A percentile compares a stretch with the other conserved stretches of the same genome.
These are phyloP conservation scores for Mechanitis mazaeus DNA, from an alignment of 2,888 invertebrate species.

Conservation along the genomic window DNA sequence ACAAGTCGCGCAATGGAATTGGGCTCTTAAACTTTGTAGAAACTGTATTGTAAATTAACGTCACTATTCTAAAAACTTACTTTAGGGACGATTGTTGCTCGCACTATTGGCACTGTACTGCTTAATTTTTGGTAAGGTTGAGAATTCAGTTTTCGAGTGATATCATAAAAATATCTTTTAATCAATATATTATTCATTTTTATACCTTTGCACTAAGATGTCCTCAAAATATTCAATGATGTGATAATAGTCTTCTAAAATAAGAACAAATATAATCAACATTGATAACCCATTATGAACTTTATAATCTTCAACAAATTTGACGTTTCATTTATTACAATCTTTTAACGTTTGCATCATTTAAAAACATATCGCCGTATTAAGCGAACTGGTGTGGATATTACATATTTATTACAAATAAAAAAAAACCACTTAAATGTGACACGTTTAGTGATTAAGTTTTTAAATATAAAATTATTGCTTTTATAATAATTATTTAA, in stretches of 20 bases:
- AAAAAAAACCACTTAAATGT: no score
- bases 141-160: conserved; percentile 37
- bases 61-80: conserved; percentile 38
- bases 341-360: conserved; percentile 13
- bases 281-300: conserved; percentile 71
- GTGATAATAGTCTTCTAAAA: conserved; percentile 40
- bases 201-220: conserved; percentile 13
- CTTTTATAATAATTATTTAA: no score
- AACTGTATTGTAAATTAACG: conserved; percentile 5
- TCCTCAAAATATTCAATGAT: conserved; percentile 15
- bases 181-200: conserved; percentile 54
- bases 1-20: no score
- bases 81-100: conserved; percentile 51
- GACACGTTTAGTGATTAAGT: no score
- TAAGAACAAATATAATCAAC: conserved; percentile 46
- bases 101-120: conserved; percentile 35
- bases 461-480: no score
- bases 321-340: background rate
- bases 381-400: no score
- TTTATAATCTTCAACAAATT: conserved; percentile 38
- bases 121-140: conserved; percentile 34
- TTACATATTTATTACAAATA: no score
- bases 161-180: conserved; percentile 42
- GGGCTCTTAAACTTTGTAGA: no score
- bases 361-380: conserved; percentile 13